phyloP scores from a whole-genome alignment of 2,113 vertebrate species.

The Zootoca vivipara region DNA sequence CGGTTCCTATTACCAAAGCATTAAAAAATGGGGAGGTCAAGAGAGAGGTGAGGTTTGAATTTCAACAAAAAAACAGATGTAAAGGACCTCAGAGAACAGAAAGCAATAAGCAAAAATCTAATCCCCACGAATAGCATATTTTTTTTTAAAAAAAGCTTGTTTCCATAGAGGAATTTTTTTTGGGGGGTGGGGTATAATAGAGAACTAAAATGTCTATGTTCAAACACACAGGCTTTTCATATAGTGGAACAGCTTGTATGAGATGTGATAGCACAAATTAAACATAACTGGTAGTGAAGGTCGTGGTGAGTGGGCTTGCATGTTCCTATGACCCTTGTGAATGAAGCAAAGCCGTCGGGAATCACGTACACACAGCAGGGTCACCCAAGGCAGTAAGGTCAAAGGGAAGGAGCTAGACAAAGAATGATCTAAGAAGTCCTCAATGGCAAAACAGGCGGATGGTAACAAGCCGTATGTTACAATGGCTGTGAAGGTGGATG shows the following conservation, averaged over 20 bases:
- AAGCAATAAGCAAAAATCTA: constrained; percentile 58
- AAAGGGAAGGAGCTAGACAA: no score
- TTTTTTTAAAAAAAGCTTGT: constrained; percentile 41
- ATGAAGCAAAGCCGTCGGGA: no score
- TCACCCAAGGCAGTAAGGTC: no score
- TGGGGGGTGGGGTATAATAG: constrained; percentile 12
- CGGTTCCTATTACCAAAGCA: constrained; percentile 9
- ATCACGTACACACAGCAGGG: no score
- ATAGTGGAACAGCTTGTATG: neutral
- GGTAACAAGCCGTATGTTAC: no score
- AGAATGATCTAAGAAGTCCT: no score
- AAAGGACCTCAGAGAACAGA: constrained; percentile 48
- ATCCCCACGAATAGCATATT: constrained; percentile 48
- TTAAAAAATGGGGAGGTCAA: constrained; percentile 26
- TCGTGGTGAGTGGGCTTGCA: no score
- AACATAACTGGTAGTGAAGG: constrained; percentile 26
- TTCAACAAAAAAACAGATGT: constrained; percentile 58
- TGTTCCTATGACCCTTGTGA: no score
- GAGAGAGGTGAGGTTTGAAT: constrained; percentile 42
- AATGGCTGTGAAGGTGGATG: no score
- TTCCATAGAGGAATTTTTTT: constrained; percentile 33
- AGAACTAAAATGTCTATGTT: neutral
- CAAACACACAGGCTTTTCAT: constrained; percentile 24
- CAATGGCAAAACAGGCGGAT: no score
- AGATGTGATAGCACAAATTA: constrained; percentile 31